Conservation (phyloP, 2,797 vertebrate species). For the Oreonectes daqikongensis region DNA sequence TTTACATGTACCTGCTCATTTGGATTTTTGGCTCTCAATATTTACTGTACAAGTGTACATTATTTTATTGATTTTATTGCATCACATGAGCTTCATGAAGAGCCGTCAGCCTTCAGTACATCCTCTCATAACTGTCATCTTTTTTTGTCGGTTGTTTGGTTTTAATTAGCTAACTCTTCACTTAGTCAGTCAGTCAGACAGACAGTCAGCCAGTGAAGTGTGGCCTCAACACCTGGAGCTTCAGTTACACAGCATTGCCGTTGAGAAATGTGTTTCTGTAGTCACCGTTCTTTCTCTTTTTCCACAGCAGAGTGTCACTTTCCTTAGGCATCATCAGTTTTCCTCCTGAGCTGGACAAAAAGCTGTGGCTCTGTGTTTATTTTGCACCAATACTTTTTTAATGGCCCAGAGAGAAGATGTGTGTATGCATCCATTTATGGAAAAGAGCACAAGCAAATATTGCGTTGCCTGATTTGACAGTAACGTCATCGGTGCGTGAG, state of each 20-base stretch:
- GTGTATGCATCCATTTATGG: constrained; percentile 29
- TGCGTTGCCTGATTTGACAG: constrained; percentile 17
- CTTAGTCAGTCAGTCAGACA: constrained; percentile 49
- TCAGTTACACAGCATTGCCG: constrained; percentile 34
- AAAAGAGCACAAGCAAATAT: constrained; percentile 28
- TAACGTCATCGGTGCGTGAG: background rate
- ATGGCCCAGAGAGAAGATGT: constrained; percentile 21
- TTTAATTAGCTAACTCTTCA: constrained; percentile 67
- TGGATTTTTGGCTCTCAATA: constrained; percentile 9
- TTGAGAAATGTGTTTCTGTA: constrained; percentile 28
- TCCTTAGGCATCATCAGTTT: constrained; percentile 47
- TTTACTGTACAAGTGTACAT: background rate
- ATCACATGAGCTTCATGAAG: background rate
- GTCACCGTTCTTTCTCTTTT: constrained; percentile 39
- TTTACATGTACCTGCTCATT: background rate
- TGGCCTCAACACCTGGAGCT: constrained; percentile 70
- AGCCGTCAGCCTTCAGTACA: constrained; percentile 24
- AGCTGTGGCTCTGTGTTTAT: constrained; percentile 40
- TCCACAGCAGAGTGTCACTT: constrained; percentile 48
- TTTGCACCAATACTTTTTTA: constrained; percentile 36
- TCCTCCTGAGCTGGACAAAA: constrained; percentile 46
- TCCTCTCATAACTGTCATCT: constrained; percentile 21
- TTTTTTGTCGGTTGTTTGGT: constrained; percentile 50
- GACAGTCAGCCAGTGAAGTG: constrained; percentile 62
- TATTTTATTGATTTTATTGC: background rate